Evolutionary conservation across 2,797 vertebrate species (phyloP), one percentile per base, ranked within the genome.

Genomic region (Setipinna tenuifilis): DNA sequence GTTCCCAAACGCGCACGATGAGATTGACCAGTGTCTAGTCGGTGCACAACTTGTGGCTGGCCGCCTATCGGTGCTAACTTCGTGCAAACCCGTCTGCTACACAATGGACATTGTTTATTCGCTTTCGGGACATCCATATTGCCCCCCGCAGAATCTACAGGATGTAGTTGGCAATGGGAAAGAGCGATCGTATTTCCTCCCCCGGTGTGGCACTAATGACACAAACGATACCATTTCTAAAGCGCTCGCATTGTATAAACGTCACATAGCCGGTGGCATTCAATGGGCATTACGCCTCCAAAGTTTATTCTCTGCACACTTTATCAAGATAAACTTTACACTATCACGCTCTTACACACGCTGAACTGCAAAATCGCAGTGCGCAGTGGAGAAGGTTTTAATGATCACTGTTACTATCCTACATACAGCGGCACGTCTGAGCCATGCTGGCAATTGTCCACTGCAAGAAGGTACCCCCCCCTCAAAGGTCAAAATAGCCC

Each of bases 131-230:
- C 68, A 75, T 75, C 68, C 68, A 75, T 31, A 17, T 75, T 75
- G 16, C 35, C 68, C 31, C 16, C 68, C 10, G 2, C 61, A 21
- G 48, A 25, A 87, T 41, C 48, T 46, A 23, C 28, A 84, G 48
- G 28, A 58, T 54, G 46, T 82, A 48, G 57, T 23, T 82, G 58
- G n/a, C 57, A 48, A 81, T 62, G 50, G 44, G n/a, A 44, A 41
- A 50, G 90, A 90, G 91, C 81, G 88, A 88, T 94, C 91, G 86
- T 59, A 90, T 94, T 93, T 93, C 93, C 84, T 87, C 88, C 90
- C 90, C 89, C 88, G 54, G 83, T 86, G 86, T 57, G 31, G 41
- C 81, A 25, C n/a, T 46, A 89, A 88, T 83, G 89, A 90, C 85
- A 54, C 50, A 85, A 84, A 78, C 83, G 23, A 84, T 85, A 50